These are phyloP conservation scores for Drosophila vallismaia DNA, from an alignment of 2,888 invertebrate species.

Conservation along the genomic window DNA sequence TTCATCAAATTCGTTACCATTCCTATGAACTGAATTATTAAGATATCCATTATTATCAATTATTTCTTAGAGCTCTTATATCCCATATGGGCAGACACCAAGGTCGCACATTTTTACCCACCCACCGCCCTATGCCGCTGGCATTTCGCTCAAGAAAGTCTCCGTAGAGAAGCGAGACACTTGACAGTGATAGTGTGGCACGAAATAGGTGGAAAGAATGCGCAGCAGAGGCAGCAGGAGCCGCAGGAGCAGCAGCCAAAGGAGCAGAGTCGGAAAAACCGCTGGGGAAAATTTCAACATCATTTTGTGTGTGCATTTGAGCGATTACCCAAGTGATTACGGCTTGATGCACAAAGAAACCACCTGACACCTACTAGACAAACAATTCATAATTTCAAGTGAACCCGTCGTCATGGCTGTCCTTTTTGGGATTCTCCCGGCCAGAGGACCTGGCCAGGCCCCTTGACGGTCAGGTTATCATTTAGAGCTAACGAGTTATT, in stretches of 20 bases:
- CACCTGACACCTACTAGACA: constrained; percentile 70
- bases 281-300: constrained; percentile 40
- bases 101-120: constrained; percentile 14
- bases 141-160: constrained; percentile 12
- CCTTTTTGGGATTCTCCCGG: constrained; percentile 36
- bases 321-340: constrained; percentile 50
- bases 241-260: not conserved
- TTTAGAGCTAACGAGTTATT: constrained; percentile 67
- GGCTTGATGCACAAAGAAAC: constrained; percentile 42
- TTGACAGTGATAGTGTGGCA: constrained; percentile 38
- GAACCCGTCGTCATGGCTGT: constrained; percentile 51
- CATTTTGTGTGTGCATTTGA: constrained; percentile 46
- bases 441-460: not conserved
- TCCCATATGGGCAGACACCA: constrained; percentile 35
- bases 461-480: constrained; percentile 29
- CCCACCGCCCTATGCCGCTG: not conserved
- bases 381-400: constrained; percentile 75
- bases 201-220: not conserved
- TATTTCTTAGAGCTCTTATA: constrained; percentile 28
- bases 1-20: constrained; percentile 15
- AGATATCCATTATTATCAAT: constrained; percentile 40
- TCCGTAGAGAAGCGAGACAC: constrained; percentile 36
- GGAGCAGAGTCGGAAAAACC: constrained; percentile 9
- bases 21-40: constrained; percentile 23
- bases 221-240: not conserved